Percentiles rank a stretch among this genome's conserved stretches.
These are phyloP conservation scores for Scaptodrosophila latifasciaeformis DNA, from an alignment of 2,888 invertebrate species.

Conservation along the genomic window DNA sequence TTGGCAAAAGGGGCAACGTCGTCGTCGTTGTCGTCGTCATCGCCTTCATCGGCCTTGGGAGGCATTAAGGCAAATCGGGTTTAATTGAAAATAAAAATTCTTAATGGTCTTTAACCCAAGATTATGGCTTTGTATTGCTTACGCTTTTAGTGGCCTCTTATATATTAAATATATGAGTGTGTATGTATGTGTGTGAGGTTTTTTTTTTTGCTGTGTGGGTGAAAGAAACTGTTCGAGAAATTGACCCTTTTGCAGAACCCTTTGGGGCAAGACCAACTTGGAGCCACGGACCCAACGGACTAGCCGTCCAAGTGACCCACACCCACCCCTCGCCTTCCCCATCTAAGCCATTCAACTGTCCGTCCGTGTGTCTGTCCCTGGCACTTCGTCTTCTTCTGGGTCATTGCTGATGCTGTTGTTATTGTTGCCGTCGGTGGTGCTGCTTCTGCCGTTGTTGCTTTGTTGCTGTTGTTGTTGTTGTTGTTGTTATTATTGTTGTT, in stretches of 20 bases:
- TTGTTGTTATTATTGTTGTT: background rate
- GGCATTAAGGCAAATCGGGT: slow-evolving; percentile 69
- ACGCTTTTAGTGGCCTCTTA: slow-evolving; percentile 62
- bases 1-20: background rate
- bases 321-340: too few relatives aligned
- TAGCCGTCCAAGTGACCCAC: too few relatives aligned
- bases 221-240: too few relatives aligned
- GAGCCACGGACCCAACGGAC: too few relatives aligned
- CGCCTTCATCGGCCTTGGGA: slow-evolving; percentile 65
- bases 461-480: background rate
- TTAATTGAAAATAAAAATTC: slow-evolving; percentile 72
- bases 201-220: background rate
- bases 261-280: too few relatives aligned
- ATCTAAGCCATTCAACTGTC: too few relatives aligned
- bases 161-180: slow-evolving; percentile 46
- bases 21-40: slow-evolving; percentile 39
- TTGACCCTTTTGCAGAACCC: too few relatives aligned
- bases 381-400: too few relatives aligned
- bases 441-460: too few relatives aligned
- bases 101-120: slow-evolving; percentile 71
- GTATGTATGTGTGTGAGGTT: slow-evolving; percentile 12
- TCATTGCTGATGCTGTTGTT: too few relatives aligned
- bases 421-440: too few relatives aligned
- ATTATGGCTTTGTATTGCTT: slow-evolving; percentile 63
- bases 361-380: too few relatives aligned